These are phyloP conservation scores for Acropora yongei DNA, from an alignment of 64 coral and sea anemone genomes.

Conservation along the genomic window DNA sequence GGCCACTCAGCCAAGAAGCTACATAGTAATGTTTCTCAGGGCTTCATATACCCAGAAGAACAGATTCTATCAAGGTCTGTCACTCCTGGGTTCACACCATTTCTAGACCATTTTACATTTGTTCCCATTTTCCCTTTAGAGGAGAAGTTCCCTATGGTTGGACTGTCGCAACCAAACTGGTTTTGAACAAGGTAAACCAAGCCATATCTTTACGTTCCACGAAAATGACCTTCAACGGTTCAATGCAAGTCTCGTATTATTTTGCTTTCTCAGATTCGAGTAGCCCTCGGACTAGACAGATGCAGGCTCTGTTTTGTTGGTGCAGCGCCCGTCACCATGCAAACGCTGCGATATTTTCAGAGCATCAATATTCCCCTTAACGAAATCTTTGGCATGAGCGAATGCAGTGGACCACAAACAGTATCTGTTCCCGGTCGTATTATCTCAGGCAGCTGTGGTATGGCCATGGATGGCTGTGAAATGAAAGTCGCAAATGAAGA, in stretches of 20 bases:
- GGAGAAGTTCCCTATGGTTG: conserved; percentile 85
- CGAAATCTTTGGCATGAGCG: conserved; percentile 98
- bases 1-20: too few relatives aligned
- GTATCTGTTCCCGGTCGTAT: conserved; percentile 72
- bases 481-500: conserved; percentile 79
- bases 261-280: conserved; percentile 64
- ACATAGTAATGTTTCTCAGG: too few relatives aligned
- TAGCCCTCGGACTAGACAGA: conserved; percentile 86
- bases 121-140: conserved; percentile 31
- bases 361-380: conserved; percentile 94
- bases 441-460: conserved; percentile 76
- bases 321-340: conserved; percentile 94
- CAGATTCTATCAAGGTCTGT: too few relatives aligned
- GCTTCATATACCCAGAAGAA: too few relatives aligned
- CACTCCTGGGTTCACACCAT: too few relatives aligned
- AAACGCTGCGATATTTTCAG: conserved; percentile 91
- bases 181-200: conserved; percentile 82
- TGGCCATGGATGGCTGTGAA: conserved; percentile 57
- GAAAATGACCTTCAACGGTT: too few relatives aligned
- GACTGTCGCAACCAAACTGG: conserved; percentile 73
- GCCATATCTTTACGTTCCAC: too few relatives aligned
- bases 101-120: neutral
- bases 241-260: too few relatives aligned
- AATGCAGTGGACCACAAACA: conserved; percentile 85
- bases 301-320: conserved; percentile 76